Percentiles rank a stretch among this genome's conserved stretches.
Conservation (phyloP, 1,140 invertebrate genomes). For the Drosophila micromelanica region DNA sequence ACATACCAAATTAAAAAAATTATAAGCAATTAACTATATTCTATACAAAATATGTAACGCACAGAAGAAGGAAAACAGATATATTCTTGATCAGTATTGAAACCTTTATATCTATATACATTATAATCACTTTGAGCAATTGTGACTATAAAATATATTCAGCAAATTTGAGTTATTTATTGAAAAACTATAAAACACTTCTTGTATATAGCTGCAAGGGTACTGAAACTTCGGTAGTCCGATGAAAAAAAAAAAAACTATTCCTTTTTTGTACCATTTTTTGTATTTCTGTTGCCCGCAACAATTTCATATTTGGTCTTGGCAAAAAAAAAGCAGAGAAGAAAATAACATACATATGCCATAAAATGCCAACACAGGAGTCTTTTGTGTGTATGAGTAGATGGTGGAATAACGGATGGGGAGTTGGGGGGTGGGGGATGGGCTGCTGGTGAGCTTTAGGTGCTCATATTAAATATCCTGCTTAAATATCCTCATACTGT, state of each 20-base stretch:
- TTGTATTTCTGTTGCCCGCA: neutral
- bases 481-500: slow-evolving; percentile 71
- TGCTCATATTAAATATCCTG: slow-evolving; percentile 79
- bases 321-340: slow-evolving; percentile 4
- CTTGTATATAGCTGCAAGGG: neutral
- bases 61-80: too few species aligned
- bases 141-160: too few species aligned
- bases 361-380: slow-evolving; percentile 29
- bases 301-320: slow-evolving; percentile 23
- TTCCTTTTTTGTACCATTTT: slow-evolving; percentile 1
- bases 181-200: too few species aligned
- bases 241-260: neutral
- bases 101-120: too few species aligned
- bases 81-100: too few species aligned
- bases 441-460: slow-evolving; percentile 5
- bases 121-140: too few species aligned
- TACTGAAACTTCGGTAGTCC: neutral
- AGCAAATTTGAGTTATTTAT: too few species aligned
- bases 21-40: neutral
- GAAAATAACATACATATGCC: slow-evolving; percentile 24
- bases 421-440: neutral
- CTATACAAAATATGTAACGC: too few species aligned
- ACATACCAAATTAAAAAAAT: too few species aligned
- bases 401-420: neutral
- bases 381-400: slow-evolving; percentile 2